Conservation (phyloP, 2,797 vertebrate genomes). For the Schizopygopsis pylzovi region DNA sequence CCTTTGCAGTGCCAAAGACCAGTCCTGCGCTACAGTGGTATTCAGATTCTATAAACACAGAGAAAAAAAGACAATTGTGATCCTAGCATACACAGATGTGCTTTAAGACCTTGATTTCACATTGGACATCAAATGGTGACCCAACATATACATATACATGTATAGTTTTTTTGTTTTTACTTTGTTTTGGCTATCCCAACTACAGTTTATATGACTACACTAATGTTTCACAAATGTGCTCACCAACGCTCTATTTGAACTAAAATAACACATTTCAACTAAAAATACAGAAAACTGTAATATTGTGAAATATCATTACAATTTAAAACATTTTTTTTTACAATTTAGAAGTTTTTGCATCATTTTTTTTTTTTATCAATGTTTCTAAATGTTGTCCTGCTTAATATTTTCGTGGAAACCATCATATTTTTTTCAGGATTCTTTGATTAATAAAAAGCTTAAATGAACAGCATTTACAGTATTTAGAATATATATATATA, state of each 20-base stretch:
- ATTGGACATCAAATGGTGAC: background rate
- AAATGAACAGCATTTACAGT: background rate
- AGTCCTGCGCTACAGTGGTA: slow-evolving; percentile 94
- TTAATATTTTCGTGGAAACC: background rate
- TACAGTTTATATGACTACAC: no score
- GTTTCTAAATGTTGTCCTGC: background rate
- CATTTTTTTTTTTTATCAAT: background rate
- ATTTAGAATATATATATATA: background rate
- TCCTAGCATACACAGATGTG: background rate
- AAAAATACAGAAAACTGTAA: no score
- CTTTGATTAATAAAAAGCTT: background rate
- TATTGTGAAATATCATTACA: background rate
- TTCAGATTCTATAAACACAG: slow-evolving; percentile 87
- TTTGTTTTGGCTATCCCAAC: no score
- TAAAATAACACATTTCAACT: no score
- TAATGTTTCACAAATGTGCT: no score
- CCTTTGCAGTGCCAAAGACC: slow-evolving; percentile 94
- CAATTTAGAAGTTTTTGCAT: background rate
- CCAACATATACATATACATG: background rate
- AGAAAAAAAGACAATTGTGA: slow-evolving; percentile 23
- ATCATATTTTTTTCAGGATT: background rate
- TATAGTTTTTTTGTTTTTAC: no score
- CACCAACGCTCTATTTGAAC: no score
- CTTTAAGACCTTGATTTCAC: background rate
- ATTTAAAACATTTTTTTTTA: background rate